phyloP scores from a whole-genome alignment of 2,113 vertebrate species.

The Vombatus ursinus region DNA sequence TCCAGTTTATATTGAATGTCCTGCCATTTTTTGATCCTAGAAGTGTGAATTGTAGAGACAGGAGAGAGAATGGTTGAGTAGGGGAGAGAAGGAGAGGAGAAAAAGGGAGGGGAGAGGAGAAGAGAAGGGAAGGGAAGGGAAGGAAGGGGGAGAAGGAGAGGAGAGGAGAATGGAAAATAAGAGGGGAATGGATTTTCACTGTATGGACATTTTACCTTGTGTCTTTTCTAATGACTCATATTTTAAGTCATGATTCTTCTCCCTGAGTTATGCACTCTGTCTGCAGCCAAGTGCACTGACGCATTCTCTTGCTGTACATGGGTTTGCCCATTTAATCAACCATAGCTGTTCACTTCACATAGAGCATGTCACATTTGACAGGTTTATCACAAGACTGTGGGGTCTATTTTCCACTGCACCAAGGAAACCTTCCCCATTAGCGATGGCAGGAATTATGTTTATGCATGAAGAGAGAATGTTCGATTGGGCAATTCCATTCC shows the following conservation, averaged over 20 bases:
- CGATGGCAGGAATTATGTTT: conserved; percentile 73
- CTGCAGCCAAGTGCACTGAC: conserved; percentile 68
- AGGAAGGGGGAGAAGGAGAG: not conserved
- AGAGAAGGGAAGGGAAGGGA: too few relatives aligned
- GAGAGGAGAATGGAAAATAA: too few relatives aligned
- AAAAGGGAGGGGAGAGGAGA: not conserved
- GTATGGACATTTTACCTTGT: conserved; percentile 40
- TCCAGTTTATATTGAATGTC: not conserved
- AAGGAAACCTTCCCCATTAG: conserved; percentile 76
- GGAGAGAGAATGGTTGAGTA: not conserved
- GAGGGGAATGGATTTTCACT: fast-evolving
- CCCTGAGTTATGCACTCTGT: conserved; percentile 59
- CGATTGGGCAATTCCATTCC: conserved; percentile 58
- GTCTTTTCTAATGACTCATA: conserved; percentile 57
- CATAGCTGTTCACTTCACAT: conserved; percentile 72
- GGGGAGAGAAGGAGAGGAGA: not conserved
- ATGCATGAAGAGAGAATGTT: conserved; percentile 75
- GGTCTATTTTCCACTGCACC: conserved; percentile 75
- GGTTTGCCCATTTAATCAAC: conserved; percentile 80
- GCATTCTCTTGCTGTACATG: conserved; percentile 68
- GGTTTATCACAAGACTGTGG: conserved; percentile 82
- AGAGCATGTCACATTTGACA: conserved; percentile 80
- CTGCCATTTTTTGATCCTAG: not conserved
- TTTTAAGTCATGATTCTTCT: conserved; percentile 55
- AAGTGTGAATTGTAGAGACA: not conserved